Conservation (phyloP, 1,140 invertebrate species). For the Halesus radiatus region DNA sequence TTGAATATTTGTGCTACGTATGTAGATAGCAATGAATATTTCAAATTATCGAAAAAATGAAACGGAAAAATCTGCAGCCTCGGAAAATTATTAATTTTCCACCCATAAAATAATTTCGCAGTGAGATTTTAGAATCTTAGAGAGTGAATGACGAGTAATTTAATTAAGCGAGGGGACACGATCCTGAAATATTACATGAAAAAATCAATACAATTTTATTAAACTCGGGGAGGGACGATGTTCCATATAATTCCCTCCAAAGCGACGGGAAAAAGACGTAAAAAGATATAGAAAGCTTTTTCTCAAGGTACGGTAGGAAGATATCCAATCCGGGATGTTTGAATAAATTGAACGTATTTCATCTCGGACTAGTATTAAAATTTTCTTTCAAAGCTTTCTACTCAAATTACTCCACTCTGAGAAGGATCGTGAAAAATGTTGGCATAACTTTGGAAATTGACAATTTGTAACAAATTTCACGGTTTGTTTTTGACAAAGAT, state of each 20-base stretch:
- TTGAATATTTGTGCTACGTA: too few species aligned
- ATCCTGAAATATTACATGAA: not conserved
- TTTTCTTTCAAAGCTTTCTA: not conserved
- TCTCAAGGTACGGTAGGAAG: not conserved
- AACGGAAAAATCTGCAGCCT: too few species aligned
- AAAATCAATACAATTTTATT: constrained; percentile 26
- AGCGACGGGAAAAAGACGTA: not conserved
- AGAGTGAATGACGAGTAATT: not conserved
- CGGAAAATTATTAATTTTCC: too few species aligned
- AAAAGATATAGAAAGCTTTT: not conserved
- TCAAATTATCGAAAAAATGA: too few species aligned
- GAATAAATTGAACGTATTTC: constrained; percentile 31
- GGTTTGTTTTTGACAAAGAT: too few species aligned
- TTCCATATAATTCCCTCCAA: not conserved
- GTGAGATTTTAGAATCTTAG: too few species aligned
- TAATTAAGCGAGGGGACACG: not conserved
- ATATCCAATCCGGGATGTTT: constrained; percentile 6
- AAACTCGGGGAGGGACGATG: not conserved
- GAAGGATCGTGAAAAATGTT: not conserved
- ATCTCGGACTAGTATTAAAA: constrained; percentile 9
- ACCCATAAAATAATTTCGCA: too few species aligned
- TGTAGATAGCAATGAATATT: too few species aligned
- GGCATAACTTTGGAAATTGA: not conserved
- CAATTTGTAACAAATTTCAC: too few species aligned
- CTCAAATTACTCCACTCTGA: constrained; percentile 20